Conservation (phyloP, 2,113 vertebrate genomes). For the Fukomys damarensis region DNA sequence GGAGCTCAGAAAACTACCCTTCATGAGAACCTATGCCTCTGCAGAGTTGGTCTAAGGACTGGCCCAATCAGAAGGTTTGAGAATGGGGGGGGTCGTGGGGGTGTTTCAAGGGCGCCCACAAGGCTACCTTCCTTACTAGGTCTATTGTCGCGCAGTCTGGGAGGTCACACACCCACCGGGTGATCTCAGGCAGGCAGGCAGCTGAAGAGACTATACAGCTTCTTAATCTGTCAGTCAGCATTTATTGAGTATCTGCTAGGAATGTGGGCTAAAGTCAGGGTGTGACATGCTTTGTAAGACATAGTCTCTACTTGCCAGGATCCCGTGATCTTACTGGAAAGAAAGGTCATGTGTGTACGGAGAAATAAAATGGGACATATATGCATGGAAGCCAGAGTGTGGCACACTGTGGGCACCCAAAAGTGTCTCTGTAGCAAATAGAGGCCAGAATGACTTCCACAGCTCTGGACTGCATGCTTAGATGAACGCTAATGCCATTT, state of each 20-base stretch:
- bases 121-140: too few species aligned
- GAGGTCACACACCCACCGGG: too few species aligned
- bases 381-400: neutral
- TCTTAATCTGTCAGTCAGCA: neutral
- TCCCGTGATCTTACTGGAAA: neutral
- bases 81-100: too few species aligned
- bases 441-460: neutral
- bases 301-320: neutral
- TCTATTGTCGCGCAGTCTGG: too few species aligned
- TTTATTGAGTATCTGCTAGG: neutral
- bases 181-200: too few species aligned
- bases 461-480: neutral
- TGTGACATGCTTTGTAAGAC: neutral
- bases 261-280: slow-evolving; percentile 16
- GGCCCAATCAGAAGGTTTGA: too few species aligned
- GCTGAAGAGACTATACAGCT: neutral
- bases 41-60: too few species aligned
- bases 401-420: neutral
- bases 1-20: too few species aligned
- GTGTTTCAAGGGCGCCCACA: too few species aligned
- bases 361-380: neutral
- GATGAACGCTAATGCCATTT: neutral
- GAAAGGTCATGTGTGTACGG: neutral
- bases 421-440: neutral
- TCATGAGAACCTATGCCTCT: too few species aligned